phyloP scores from a whole-genome alignment of 2,888 invertebrate genomes.

The Drosophila nr. perissopoda region DNA sequence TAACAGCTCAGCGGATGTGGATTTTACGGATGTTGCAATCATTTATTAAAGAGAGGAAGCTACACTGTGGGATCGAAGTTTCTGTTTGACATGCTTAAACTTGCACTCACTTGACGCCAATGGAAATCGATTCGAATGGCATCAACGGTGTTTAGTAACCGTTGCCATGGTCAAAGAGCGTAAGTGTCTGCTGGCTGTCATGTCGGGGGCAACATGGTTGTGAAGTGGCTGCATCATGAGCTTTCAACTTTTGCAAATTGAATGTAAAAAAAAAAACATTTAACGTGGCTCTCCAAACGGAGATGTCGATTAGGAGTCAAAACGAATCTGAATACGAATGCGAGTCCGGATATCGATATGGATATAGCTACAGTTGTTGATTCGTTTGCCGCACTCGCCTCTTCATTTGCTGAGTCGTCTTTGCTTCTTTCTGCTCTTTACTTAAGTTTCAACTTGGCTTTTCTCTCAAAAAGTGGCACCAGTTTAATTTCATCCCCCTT shows the following conservation, averaged over 20 bases:
- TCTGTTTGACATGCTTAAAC: constrained; percentile 48
- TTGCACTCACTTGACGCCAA: constrained; percentile 37
- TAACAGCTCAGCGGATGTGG: constrained; percentile 34
- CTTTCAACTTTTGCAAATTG: constrained; percentile 72
- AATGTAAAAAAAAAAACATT: constrained; percentile 61
- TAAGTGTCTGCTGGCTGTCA: constrained; percentile 24
- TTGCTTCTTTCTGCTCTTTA: constrained; percentile 25
- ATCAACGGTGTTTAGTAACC: neutral
- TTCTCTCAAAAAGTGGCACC: constrained; percentile 16
- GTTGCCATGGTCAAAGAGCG: constrained; percentile 9
- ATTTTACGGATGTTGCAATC: constrained; percentile 38
- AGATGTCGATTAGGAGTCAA: constrained; percentile 17
- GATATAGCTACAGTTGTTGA: constrained; percentile 1
- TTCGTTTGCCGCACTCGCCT: constrained; percentile 2
- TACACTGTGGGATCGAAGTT: constrained; percentile 19
- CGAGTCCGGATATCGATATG: neutral
- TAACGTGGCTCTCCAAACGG: constrained; percentile 33
- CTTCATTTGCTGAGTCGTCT: neutral
- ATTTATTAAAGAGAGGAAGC: constrained; percentile 39
- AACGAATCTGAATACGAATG: neutral
- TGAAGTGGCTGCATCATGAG: constrained; percentile 61
- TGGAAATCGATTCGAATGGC: neutral
- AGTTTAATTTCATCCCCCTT: constrained; percentile 4
- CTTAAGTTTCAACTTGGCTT: constrained; percentile 50
- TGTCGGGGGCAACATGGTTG: constrained; percentile 62